Percentiles rank a stretch among this genome's conserved stretches.
Evolutionary conservation across 2,888 invertebrate species (phyloP).

Genomic region (Notodonta ziczac): DNA sequence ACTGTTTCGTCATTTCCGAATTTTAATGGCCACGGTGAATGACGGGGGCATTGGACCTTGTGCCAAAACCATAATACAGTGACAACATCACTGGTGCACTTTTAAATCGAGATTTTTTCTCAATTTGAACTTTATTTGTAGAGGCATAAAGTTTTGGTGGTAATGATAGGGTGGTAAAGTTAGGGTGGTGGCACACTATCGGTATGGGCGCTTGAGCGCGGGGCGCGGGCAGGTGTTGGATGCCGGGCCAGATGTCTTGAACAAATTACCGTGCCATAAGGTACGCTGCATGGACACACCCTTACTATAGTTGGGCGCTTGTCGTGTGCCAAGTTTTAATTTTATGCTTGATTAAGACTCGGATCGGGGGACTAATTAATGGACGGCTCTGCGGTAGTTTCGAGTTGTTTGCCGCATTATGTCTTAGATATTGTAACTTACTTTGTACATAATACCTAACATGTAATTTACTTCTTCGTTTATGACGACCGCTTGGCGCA

Average conservation of each 20-base stretch:
- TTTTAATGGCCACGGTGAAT: constrained; percentile 75
- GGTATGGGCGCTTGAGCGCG: constrained; percentile 61
- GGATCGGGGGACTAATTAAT: constrained; percentile 77
- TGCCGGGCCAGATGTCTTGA: constrained; percentile 79
- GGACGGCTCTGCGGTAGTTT: constrained; percentile 57
- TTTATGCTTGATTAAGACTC: constrained; percentile 82
- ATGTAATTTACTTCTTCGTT: too few species aligned
- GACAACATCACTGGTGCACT: constrained; percentile 26
- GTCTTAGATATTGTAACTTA: constrained; percentile 31
- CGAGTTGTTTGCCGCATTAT: constrained; percentile 48
- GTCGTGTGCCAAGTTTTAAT: constrained; percentile 84
- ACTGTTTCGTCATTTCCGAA: constrained; percentile 80
- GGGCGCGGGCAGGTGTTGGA: constrained; percentile 78
- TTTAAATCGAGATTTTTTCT: background rate
- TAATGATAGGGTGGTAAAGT: constrained; percentile 20
- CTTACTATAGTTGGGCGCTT: constrained; percentile 70
- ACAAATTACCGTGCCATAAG: constrained; percentile 82
- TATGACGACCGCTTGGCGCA: too few species aligned
- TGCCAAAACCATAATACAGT: constrained; percentile 72
- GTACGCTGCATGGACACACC: constrained; percentile 76
- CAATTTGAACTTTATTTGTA: constrained; percentile 16
- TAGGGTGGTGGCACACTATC: constrained; percentile 45
- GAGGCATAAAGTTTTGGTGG: constrained; percentile 14
- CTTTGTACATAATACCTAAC: background rate
- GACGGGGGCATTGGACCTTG: constrained; percentile 75